Evolutionary conservation across 2,888 invertebrate species (phyloP).

Genomic region (Andrena praecox): DNA sequence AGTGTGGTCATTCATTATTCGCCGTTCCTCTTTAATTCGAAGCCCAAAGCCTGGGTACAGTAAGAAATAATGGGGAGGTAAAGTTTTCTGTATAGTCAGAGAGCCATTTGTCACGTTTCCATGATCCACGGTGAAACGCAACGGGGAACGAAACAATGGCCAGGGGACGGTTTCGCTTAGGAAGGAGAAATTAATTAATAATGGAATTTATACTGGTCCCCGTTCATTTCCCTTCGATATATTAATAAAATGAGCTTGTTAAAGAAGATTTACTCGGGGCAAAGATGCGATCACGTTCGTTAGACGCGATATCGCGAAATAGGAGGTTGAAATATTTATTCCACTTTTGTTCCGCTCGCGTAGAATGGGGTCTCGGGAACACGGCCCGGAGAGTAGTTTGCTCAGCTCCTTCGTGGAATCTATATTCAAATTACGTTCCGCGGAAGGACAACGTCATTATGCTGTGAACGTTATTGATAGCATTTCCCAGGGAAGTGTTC

Average conservation of each 20-base stretch:
- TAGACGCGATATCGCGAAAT: background rate
- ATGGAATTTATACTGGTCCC: background rate
- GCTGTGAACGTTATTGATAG: conserved; percentile 13
- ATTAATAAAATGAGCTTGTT: no score
- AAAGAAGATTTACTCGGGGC: no score
- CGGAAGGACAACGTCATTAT: conserved; percentile 23
- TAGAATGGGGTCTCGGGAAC: background rate
- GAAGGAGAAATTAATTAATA: background rate
- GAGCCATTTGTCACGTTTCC: conserved; percentile 24
- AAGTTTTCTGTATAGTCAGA: background rate
- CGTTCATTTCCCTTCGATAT: background rate
- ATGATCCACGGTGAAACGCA: background rate
- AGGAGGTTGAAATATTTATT: background rate
- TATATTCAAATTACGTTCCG: conserved; percentile 34
- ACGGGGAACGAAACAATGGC: background rate
- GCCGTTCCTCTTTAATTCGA: conserved; percentile 13
- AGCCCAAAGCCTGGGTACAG: background rate
- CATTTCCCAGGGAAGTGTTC: conserved; percentile 22
- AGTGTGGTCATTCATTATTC: conserved; percentile 26
- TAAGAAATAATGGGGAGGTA: background rate
- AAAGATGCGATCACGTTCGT: background rate
- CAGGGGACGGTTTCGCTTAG: background rate
- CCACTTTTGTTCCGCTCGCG: background rate
- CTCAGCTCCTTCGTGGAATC: conserved; percentile 8
- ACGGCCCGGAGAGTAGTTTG: background rate